Evolutionary conservation across 2,113 vertebrate species (phyloP), one percentile per base, ranked within the genome.

Genomic region (Hassar affinis): DNA sequence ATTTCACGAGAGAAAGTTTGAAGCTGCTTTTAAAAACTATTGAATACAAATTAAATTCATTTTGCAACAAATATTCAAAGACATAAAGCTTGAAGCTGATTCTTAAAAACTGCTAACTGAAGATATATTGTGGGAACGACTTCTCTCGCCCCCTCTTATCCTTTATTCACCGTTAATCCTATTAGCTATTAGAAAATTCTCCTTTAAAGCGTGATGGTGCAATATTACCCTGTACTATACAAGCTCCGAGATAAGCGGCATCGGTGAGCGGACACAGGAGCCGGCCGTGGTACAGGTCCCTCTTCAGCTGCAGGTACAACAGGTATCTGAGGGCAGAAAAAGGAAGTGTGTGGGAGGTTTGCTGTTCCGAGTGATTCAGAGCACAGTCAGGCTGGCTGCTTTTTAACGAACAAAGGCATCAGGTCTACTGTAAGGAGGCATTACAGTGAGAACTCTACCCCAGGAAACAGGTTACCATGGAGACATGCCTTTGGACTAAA

Each of bases 261-360:
- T 99, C 98, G 61, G 95, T 94, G 87, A 99, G 98, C 25, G 96
- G 97, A 85, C 98, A 99, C 72, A 99, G 94, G 87, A 99, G 93
- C 74, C 98, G 96, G 9, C 98, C 98, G 4, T 99, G 98, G 90
- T 98, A 98, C 91, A 99, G 95, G n/a, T 99, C 98, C 85, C 98
- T 96, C 91, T 99, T 99, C 89, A 99, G 86, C 90, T 99, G 98
- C 78, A 99, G 94, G 86, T 98, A 99, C 85, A 99, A 90, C 80
- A 99, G 97, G 85, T 99, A 99, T 90, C 98, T 99, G 91, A 45
- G 93, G 86, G 82, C 59, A 81, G 7, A 79, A 74, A 51, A 68
- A 47, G 30, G 14, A 57, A 56, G 30, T 18, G 17, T 15, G 45
- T 57, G 25, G 27, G 30, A 66, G 20, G 25, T 18, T 52, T 78